Conservation (phyloP, 2,113 vertebrate genomes). For the Oryzias celebensis region DNA sequence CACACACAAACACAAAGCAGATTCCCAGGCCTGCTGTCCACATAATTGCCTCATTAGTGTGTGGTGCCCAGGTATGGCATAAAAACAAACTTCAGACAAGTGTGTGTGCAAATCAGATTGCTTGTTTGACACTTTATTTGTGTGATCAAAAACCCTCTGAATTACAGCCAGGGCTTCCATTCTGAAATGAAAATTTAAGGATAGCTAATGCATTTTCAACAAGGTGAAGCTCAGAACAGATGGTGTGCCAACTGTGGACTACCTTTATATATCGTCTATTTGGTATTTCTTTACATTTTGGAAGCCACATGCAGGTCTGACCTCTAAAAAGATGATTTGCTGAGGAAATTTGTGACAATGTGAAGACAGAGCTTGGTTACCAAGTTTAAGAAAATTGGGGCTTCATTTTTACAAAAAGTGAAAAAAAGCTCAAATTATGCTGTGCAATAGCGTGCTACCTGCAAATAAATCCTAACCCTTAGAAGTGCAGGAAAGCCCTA, state of each 20-base stretch:
- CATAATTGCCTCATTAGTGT: conserved; percentile 80
- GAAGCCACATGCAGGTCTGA: not conserved
- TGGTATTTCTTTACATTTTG: conserved; percentile 10
- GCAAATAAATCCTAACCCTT: no score
- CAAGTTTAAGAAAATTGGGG: no score
- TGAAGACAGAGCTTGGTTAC: no score
- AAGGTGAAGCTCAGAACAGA: conserved; percentile 47
- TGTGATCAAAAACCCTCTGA: conserved; percentile 65
- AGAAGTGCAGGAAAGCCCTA: no score
- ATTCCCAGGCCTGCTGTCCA: conserved; percentile 62
- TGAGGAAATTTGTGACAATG: no score
- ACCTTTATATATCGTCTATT: conserved; percentile 43
- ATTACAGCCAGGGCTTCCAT: conserved; percentile 47
- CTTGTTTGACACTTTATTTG: conserved; percentile 69
- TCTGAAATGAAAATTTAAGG: conserved; percentile 62
- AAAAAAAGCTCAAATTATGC: no score
- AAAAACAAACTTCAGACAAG: conserved; percentile 67
- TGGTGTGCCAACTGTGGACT: conserved; percentile 45
- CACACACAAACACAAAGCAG: conserved; percentile 34
- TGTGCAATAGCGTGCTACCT: no score
- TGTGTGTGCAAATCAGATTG: conserved; percentile 68
- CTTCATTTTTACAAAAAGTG: no score
- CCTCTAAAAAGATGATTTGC: no score
- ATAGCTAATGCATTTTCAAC: conserved; percentile 63
- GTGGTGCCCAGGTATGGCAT: conserved; percentile 64